Conservation (phyloP, 2,113 vertebrate species). For the Patagioenas fasciata region DNA sequence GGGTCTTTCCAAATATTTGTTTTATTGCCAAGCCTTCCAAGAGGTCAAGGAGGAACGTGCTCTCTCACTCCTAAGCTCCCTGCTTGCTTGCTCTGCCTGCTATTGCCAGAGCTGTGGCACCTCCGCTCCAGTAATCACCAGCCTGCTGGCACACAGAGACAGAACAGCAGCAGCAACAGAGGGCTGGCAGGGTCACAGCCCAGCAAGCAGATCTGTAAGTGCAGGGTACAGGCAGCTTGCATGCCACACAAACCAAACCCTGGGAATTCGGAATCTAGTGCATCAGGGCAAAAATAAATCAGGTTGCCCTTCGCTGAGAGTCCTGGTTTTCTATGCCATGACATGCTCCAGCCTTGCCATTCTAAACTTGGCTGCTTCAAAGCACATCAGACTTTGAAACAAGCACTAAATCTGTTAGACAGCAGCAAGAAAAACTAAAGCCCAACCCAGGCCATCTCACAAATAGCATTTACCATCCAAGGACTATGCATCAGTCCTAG, state of each 20-base stretch:
- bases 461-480: background rate
- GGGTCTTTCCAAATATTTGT: background rate
- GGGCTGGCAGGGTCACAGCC: background rate
- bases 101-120: background rate
- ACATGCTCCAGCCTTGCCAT: background rate
- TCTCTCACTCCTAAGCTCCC: background rate
- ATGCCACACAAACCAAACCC: background rate
- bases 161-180: background rate
- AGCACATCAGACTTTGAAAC: background rate
- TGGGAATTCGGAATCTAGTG: background rate
- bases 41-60: background rate
- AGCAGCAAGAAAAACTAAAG: background rate
- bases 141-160: background rate
- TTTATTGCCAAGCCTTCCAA: background rate
- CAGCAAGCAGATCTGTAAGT: background rate
- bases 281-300: background rate
- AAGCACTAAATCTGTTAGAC: background rate
- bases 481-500: background rate
- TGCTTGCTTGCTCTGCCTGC: background rate
- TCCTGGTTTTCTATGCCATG: accelerated
- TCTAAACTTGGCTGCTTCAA: background rate
- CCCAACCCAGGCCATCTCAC: background rate
- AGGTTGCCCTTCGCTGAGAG: background rate
- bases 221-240: background rate
- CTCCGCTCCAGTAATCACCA: background rate